Base-by-base conservation (phyloP, 2,888 invertebrate genomes). In the Scaptodrosophila latifasciaeformis region DNA sequence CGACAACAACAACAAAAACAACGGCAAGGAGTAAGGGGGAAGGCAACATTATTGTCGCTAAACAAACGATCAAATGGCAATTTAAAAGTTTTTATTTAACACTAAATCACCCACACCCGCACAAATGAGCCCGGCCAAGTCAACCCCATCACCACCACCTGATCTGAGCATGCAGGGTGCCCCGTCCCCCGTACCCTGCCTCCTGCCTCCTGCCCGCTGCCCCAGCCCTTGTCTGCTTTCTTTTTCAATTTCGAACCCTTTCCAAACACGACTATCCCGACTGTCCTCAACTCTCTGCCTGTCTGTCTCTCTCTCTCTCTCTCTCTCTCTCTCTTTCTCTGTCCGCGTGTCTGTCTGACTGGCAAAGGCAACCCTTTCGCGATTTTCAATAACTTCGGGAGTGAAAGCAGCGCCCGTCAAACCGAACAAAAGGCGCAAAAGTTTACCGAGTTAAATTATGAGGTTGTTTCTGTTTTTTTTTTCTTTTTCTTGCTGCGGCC, bases 21-120 rank as follows among this genome's bases (percentile, higher is more conserved):
- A 59, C 58, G 53, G 59, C 59, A 49, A 64, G n/a, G n/a, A n/a
- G n/a, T n/a, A n/a, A n/a, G n/a, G n/a, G n/a, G n/a, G n/a, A 37
- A 65, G 67, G 65, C 70, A 67, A 69, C 75, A 82, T 83, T 83
- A 81, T 83, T 83, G 83, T 80, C 83, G 80, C 83, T 83, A 83
- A 82, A 83, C 82, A 83, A 83, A 83, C 83, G 83, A 83, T 83
- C 83, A 83, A 83, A 83, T 83, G 82, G 79, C 83, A 83, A 83
- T 83, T 83, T 83, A 81, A 81, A 82, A 82, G 77, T 77, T 79
- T 77, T 77, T 77, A 77, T 77, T 77, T 79, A 77, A 77, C 77
- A 77, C 79, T 77, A 77, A 77, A 77, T 77, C 79, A 77, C 76
- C 79, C 76, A 76, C 74, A 70, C 70, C 67, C 35, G 24, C 59